Base-by-base conservation (phyloP, 2,797 vertebrate species). In the Novumbra hubbsi region DNA sequence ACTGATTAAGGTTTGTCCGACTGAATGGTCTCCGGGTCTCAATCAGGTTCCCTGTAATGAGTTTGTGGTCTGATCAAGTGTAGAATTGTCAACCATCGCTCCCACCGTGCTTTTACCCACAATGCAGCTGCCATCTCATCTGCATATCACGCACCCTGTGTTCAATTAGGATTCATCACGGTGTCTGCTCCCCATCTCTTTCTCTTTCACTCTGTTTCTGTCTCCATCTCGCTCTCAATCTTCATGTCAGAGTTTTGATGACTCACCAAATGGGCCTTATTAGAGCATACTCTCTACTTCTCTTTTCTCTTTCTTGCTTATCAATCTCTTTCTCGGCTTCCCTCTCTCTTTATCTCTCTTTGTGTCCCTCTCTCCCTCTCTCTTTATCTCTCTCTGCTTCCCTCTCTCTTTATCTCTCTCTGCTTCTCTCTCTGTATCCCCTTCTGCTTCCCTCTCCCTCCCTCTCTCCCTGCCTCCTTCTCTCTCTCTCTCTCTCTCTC, bases 121-220 rank as follows among this genome's bases (percentile, higher is more conserved):
- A 89, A 86, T 85, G 78, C 84, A 83, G 81, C 74, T 79, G 76
- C 78, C 73, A 30, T 76, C 81, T 88, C 85, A 90, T 92, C 88
- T 90, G 86, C 84, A 88, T 89, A 83, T 65, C 86, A 81, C 78
- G 80, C 83, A 84, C 83, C 83, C 86, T 70, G 83, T 84, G 83
- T 86, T 87, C 88, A 90, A 90, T 90, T 90, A 87, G 82, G 83
- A 87, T 88, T 86, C 85, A 84, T 89, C 88, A 86, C 80, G 78
- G 74, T 81, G 60, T 11, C 68, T 79, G 72, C 68, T 80, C 80
- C 79, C 41, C 12, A 14, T 45, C 41, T 45, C 5, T 2, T 8
- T 41, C 41, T 38, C 34, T 38, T 8, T 38, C 8, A 3, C 34
- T 7, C 5, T 41, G 3, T 2, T 1, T 41, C 41, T 41, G 1